A percentile compares a stretch with the other conserved stretches of the same genome.
Conservation (phyloP, 2,888 invertebrate species). For the Epistrophe eligans region DNA sequence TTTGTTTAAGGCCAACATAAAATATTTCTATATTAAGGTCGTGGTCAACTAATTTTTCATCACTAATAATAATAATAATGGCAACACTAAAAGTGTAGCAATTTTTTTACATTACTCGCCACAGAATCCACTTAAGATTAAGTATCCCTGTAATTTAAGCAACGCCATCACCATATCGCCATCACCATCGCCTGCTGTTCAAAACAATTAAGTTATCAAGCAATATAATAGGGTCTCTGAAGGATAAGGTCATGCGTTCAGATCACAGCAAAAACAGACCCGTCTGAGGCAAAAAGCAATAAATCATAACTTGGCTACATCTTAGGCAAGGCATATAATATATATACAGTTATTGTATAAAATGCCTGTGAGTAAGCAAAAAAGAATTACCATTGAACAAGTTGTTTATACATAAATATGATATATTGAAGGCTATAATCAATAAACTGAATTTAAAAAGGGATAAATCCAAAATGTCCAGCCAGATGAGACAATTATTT, state of each 20-base stretch:
- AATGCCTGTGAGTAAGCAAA: neutral
- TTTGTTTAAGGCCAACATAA: neutral
- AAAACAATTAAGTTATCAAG: constrained; percentile 71
- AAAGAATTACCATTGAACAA: neutral
- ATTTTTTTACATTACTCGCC: constrained; percentile 22
- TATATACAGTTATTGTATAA: neutral
- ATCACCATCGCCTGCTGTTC: constrained; percentile 27
- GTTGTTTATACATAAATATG: neutral
- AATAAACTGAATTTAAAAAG: constrained; percentile 30
- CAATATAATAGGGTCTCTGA: constrained; percentile 51
- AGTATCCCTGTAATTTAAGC: constrained; percentile 39
- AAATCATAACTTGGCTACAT: constrained; percentile 51
- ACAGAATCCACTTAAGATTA: constrained; percentile 39
- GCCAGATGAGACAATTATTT: constrained; percentile 30
- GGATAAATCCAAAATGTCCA: constrained; percentile 9
- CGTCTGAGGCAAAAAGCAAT: constrained; percentile 18
- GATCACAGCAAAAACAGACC: neutral
- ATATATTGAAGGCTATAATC: constrained; percentile 37
- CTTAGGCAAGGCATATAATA: no score
- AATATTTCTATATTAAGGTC: constrained; percentile 32
- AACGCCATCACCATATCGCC: constrained; percentile 28
- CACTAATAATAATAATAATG: constrained; percentile 28
- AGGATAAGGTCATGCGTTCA: constrained; percentile 37
- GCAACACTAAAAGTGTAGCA: constrained; percentile 59
- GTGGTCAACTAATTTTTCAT: constrained; percentile 48